Evolutionary conservation across 2,113 vertebrate genomes (phyloP).

Genomic region (Hippolais icterina): DNA sequence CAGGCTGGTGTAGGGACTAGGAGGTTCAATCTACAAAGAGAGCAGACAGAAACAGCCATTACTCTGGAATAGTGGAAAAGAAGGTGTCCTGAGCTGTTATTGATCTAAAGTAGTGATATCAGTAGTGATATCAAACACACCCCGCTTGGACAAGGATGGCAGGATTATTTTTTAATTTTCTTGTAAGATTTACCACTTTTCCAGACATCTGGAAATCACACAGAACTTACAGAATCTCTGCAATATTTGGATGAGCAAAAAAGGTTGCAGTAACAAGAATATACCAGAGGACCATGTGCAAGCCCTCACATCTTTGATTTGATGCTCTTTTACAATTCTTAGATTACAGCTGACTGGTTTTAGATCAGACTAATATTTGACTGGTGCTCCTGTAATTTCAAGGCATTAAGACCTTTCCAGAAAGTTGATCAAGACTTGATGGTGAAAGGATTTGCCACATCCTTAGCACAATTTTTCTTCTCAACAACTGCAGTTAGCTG

Average conservation of each 20-base stretch:
- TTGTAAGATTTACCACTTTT: not conserved
- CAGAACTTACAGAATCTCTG: not conserved
- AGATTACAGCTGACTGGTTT: not conserved
- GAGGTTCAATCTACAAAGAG: conserved; percentile 60
- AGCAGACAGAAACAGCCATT: conserved; percentile 31
- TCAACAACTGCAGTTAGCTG: not conserved
- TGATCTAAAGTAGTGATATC: fast-evolving
- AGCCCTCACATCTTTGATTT: not conserved
- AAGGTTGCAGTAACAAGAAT: not conserved
- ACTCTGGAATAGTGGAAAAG: not conserved
- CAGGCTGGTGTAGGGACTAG: conserved; percentile 60
- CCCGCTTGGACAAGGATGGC: not conserved
- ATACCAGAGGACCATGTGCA: not conserved
- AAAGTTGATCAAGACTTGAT: not conserved
- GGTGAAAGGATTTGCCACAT: not conserved
- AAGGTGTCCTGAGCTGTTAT: not conserved
- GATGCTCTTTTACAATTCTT: not conserved
- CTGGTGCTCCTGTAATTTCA: not conserved
- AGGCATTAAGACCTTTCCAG: not conserved
- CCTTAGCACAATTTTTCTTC: not conserved
- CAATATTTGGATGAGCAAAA: not conserved
- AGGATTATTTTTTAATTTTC: not conserved
- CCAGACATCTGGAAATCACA: not conserved
- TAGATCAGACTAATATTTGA: not conserved
- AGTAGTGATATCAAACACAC: not conserved